These are phyloP conservation scores for Jordanella pulchra DNA, from an alignment of 2,797 vertebrate species.

Conservation along the genomic window DNA sequence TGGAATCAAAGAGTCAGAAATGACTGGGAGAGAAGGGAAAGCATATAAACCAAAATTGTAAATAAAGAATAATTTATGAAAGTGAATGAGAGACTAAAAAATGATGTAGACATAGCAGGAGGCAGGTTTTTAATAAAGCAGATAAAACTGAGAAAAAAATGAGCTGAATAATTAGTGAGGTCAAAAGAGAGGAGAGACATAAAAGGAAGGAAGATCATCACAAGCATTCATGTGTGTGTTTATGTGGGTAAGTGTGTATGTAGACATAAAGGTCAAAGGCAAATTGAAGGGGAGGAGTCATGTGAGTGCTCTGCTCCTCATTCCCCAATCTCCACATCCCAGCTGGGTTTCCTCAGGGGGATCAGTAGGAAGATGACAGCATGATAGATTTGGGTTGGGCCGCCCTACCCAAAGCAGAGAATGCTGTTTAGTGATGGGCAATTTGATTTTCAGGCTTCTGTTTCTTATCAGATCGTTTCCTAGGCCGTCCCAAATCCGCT, in stretches of 20 bases:
- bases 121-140: conserved; percentile 3
- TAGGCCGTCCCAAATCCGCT: neutral
- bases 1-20: conserved; percentile 36
- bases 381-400: conserved; percentile 10
- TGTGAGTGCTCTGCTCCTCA: conserved; percentile 24
- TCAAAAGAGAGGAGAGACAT: conserved; percentile 21
- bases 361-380: conserved; percentile 26
- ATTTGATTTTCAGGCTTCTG: conserved; percentile 29
- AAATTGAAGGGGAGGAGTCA: conserved; percentile 38
- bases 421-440: conserved; percentile 4
- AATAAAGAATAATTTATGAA: conserved; percentile 6
- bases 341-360: conserved; percentile 37
- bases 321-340: conserved; percentile 22
- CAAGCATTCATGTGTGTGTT: neutral
- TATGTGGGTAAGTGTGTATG: neutral
- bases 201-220: conserved; percentile 1
- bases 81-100: conserved; percentile 7
- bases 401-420: conserved; percentile 3
- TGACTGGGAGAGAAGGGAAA: conserved; percentile 1
- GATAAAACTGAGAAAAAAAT: conserved; percentile 17
- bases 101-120: conserved; percentile 2
- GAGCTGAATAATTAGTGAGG: neutral
- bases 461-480: conserved; percentile 23
- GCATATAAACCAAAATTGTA: conserved; percentile 23
- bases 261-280: conserved; percentile 33